Conservation (phyloP, 2,888 invertebrate genomes). For the Ariolimax columbianus region DNA sequence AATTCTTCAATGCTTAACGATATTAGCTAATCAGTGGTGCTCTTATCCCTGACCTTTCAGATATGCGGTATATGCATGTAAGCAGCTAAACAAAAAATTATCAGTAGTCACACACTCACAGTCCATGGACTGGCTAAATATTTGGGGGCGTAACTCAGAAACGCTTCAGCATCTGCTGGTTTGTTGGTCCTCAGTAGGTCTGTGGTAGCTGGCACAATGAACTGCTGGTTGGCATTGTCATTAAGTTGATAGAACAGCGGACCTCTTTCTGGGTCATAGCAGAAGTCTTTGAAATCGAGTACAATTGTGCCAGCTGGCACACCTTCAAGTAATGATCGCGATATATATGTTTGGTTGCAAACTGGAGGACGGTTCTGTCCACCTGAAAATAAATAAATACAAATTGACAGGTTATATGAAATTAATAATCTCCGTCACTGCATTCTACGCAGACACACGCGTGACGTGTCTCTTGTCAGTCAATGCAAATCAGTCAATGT, state of each 20-base stretch:
- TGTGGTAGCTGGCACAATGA: background rate
- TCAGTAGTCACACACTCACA: constrained; percentile 5
- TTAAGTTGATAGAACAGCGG: background rate
- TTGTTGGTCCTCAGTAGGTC: constrained; percentile 8
- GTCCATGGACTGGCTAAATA: constrained; percentile 1
- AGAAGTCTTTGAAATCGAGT: constrained; percentile 7
- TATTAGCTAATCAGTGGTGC: too few species aligned
- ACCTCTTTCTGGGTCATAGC: constrained; percentile 18
- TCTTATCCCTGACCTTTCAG: too few species aligned
- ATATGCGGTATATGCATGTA: too few species aligned
- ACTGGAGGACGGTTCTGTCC: constrained; percentile 12
- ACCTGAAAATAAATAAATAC: background rate
- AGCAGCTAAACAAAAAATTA: too few species aligned
- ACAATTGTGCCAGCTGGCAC: background rate
- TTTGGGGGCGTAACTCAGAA: background rate
- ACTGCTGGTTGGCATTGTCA: background rate
- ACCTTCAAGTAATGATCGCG: background rate
- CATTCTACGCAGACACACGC: too few species aligned
- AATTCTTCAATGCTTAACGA: too few species aligned
- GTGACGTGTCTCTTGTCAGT: too few species aligned
- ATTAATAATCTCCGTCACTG: background rate
- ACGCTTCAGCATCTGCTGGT: constrained; percentile 11
- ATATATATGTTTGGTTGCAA: constrained; percentile 1
- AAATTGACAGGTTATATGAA: background rate
- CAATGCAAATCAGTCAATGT: too few species aligned